Evolutionary conservation across 2,113 vertebrate genomes (phyloP), one percentile per base, ranked within the genome.

Genomic region (Centrocercus urophasianus): DNA sequence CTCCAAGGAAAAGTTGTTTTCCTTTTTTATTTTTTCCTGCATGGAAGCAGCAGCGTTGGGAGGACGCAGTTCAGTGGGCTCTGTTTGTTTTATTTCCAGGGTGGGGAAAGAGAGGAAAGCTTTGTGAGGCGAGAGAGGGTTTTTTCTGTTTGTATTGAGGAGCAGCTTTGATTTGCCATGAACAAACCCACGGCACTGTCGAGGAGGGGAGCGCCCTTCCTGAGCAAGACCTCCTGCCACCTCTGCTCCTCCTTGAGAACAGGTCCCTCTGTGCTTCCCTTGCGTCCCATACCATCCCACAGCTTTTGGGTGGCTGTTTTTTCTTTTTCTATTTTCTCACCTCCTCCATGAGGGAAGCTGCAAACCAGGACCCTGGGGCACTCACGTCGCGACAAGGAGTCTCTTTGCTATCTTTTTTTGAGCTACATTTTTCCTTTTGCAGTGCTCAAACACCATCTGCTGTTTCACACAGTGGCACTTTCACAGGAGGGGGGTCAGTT

Each of bases 401-500:
- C 84, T 75, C 87, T 16, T 15, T 13, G 11, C 1, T 84, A 28
- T 65, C 21, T 71, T 27, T 54, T 30, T 54, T 60, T 72, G 86
- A 88, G 60, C 76, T 56, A 36, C 57, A 77, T 80, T 83, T 94
- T 88, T 60, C 8, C 0, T 56, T 93, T 94, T 90, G 52, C 74
- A 86, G 73, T 86, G 77, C 34, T 95, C 80, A 96, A 93, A 93
- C 94, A 93, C 91, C 95, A 90, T 93, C 90, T 94, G 95, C 90
- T 95, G 89, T 93, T 96, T 89, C 65, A 56, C 38, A 60, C 2
- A 0, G 80, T 1, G 13, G 65, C 2, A 4, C 70, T 92, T 90
- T 40, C 73, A 64, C 66, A 72, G 89, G 65, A 90, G 73, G 80
- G 50, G 50, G 83, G 73, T 60, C 59, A 8, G 28, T 89, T 94